Conservation (phyloP, 2,888 invertebrate species). For the Noctua pronuba region DNA sequence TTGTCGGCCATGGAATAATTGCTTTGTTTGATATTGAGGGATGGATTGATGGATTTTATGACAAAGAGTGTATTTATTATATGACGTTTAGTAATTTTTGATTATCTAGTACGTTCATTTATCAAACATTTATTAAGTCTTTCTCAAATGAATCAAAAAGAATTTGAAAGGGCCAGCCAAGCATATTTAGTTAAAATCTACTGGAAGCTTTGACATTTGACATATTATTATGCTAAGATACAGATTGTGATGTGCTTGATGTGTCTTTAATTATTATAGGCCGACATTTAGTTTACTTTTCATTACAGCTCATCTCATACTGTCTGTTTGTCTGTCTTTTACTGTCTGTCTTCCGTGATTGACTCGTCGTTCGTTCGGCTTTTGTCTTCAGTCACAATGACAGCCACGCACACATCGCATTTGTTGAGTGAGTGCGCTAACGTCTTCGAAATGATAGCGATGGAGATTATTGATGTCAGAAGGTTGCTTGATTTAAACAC, state of each 20-base stretch:
- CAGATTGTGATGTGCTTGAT: too few species aligned
- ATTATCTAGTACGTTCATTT: neutral
- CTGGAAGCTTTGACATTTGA: neutral
- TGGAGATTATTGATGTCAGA: too few species aligned
- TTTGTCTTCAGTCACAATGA: too few species aligned
- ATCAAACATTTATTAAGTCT: neutral
- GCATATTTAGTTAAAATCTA: neutral
- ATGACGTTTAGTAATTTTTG: neutral
- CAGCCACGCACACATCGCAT: too few species aligned
- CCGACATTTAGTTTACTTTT: neutral
- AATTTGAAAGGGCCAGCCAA: neutral
- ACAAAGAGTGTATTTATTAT: too few species aligned
- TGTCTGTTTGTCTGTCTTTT: too few species aligned
- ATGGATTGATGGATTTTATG: constrained; percentile 3
- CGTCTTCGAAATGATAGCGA: too few species aligned
- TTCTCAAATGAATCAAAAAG: neutral
- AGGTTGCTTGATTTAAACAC: too few species aligned
- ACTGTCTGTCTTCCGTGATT: too few species aligned
- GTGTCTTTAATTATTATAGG: neutral
- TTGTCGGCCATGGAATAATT: constrained; percentile 34
- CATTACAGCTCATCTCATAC: neutral
- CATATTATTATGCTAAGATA: neutral
- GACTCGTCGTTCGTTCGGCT: too few species aligned
- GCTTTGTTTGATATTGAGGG: constrained; percentile 23
- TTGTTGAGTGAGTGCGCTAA: too few species aligned